Conservation (phyloP, 2,797 vertebrate species). For the Mastacembelus armatus region DNA sequence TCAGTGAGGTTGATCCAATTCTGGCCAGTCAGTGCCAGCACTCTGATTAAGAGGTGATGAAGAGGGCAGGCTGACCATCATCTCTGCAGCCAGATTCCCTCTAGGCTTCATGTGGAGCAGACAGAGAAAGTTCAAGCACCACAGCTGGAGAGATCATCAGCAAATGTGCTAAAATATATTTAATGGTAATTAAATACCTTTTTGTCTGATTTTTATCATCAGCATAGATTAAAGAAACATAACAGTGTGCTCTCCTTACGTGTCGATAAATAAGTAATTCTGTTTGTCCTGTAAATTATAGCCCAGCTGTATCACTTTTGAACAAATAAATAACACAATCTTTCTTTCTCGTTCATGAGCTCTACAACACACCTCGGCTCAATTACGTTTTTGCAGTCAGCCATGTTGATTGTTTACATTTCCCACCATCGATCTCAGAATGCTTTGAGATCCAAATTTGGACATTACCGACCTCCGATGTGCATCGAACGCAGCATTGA, state of each 20-base stretch:
- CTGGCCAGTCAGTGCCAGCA: conserved; percentile 66
- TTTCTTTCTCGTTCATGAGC: no score
- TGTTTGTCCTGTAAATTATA: no score
- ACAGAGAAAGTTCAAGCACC: conserved; percentile 33
- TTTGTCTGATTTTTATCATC: conserved; percentile 2
- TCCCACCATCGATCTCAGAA: no score
- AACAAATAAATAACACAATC: not conserved
- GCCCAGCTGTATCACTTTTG: no score
- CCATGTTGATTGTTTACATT: no score
- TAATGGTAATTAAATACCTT: not conserved
- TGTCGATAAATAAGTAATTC: no score
- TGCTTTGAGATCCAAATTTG: no score
- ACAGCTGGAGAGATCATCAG: conserved; percentile 32
- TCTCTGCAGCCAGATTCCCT: conserved; percentile 50
- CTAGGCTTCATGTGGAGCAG: conserved; percentile 16
- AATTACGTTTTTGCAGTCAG: no score
- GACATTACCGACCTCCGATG: no score
- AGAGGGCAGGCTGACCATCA: conserved; percentile 62
- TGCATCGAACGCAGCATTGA: no score
- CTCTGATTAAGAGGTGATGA: conserved; percentile 77
- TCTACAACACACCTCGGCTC: no score
- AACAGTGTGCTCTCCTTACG: not conserved
- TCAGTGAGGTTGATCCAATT: conserved; percentile 74
- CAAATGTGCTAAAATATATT: no score
- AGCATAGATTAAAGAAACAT: not conserved